Evolutionary conservation across 2,797 vertebrate species (phyloP).

Genomic region (Danionella dracula): DNA sequence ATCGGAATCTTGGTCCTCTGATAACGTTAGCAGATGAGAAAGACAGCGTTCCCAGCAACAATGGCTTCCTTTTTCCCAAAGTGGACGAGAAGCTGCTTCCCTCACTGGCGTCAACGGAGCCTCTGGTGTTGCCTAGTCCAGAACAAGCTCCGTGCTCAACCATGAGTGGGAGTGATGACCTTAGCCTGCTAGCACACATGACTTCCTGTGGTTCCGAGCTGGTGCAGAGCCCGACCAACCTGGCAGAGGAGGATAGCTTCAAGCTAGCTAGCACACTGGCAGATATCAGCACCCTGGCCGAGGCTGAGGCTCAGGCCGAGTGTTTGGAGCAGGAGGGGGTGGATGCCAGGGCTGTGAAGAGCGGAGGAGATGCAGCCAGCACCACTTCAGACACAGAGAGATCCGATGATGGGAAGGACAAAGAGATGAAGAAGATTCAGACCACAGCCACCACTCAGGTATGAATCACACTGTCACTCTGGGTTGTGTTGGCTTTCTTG

Average conservation of each 20-base stretch:
- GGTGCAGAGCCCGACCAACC: conserved; percentile 72
- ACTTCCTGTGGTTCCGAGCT: conserved; percentile 80
- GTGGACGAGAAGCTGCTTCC: conserved; percentile 92
- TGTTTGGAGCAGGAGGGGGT: conserved; percentile 78
- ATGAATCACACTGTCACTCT: conserved; percentile 20
- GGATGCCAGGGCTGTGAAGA: conserved; percentile 71
- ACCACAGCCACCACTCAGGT: conserved; percentile 96
- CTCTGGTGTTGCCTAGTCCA: conserved; percentile 80
- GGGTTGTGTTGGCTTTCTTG: too few relatives aligned
- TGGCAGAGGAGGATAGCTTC: conserved; percentile 88
- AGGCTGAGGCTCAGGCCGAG: conserved; percentile 76
- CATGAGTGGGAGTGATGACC: conserved; percentile 83
- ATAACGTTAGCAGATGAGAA: conserved; percentile 97
- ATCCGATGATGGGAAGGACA: conserved; percentile 96
- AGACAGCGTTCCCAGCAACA: conserved; percentile 87
- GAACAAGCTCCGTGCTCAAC: conserved; percentile 65
- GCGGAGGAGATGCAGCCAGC: conserved; percentile 84
- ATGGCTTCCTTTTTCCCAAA: conserved; percentile 93
- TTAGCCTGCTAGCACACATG: conserved; percentile 94
- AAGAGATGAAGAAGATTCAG: conserved; percentile 96
- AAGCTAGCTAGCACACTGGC: conserved; percentile 89
- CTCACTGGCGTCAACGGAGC: conserved; percentile 83
- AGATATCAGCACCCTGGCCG: conserved; percentile 82
- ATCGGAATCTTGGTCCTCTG: conserved; percentile 88
- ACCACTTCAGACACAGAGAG: conserved; percentile 94